phyloP scores from a whole-genome alignment of 2,888 invertebrate species.

The Napeogenes sylphis region DNA sequence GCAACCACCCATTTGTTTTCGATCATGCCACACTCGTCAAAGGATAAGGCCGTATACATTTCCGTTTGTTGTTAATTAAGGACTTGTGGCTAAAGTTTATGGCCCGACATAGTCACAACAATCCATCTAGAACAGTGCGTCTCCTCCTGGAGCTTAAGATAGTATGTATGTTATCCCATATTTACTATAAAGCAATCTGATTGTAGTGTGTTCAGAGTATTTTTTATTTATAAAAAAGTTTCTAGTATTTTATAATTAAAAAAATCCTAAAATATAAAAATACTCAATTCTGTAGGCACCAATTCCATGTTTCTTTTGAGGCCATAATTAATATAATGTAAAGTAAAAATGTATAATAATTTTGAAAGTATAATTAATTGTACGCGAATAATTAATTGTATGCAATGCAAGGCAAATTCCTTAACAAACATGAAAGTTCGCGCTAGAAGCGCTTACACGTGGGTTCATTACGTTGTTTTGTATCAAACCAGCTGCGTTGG shows the following conservation, averaged over 20 bases:
- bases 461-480: constrained; percentile 62
- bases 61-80: constrained; percentile 65
- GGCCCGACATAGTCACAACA: constrained; percentile 61
- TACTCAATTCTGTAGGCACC: no score
- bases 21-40: constrained; percentile 17
- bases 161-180: constrained; percentile 69
- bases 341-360: no score
- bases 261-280: no score
- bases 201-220: constrained; percentile 46
- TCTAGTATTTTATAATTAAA: no score
- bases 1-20: background rate
- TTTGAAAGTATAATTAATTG: no score
- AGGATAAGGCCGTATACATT: constrained; percentile 43
- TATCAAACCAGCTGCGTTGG: constrained; percentile 75
- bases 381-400: no score
- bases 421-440: constrained; percentile 22
- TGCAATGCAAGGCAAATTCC: background rate
- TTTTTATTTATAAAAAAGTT: background rate
- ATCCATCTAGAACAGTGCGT: constrained; percentile 48
- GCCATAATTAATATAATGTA: constrained; percentile 8
- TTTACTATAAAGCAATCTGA: constrained; percentile 53
- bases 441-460: constrained; percentile 23
- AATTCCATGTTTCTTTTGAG: constrained; percentile 12
- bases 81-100: constrained; percentile 54
- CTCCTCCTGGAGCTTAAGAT: constrained; percentile 53